Percentiles rank a stretch among this genome's conserved stretches.
Conservation (phyloP, 2,797 vertebrate genomes). For the Parauchenoglanis punctatus region DNA sequence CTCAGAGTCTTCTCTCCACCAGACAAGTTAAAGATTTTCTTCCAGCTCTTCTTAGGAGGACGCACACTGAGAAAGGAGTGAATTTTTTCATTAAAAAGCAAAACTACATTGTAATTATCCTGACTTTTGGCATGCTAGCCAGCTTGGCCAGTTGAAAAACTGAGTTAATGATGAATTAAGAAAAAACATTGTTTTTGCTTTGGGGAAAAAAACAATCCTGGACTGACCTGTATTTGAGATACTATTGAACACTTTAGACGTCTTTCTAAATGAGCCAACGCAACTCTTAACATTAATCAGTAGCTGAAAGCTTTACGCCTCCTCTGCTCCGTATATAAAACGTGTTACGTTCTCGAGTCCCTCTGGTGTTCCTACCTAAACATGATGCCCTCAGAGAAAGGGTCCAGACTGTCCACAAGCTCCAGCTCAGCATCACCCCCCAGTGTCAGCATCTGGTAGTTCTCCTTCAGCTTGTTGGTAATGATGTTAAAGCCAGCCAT, state of each 20-base stretch:
- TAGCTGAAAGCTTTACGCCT: neutral
- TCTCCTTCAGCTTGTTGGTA: conserved; percentile 97
- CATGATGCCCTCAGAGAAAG: conserved; percentile 96
- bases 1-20: conserved; percentile 98
- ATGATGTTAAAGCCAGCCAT: conserved; percentile 96
- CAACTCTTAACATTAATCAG: neutral
- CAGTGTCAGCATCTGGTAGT: conserved; percentile 97
- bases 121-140: neutral
- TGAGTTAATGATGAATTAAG: neutral
- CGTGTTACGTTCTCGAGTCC: too few species aligned
- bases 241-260: neutral
- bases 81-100: too few species aligned
- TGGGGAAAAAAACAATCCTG: too few species aligned
- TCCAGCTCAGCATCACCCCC: conserved; percentile 97
- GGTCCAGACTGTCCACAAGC: conserved; percentile 95
- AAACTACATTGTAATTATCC: neutral
- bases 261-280: neutral
- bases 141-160: neutral
- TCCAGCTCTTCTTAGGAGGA: conserved; percentile 98
- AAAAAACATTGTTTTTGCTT: neutral
- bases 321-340: neutral
- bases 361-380: conserved; percentile 82
- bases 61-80: conserved; percentile 79
- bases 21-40: conserved; percentile 97
- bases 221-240: neutral